Base-by-base conservation (phyloP, 2,888 invertebrate genomes). In the Trimorus sp. region DNA sequence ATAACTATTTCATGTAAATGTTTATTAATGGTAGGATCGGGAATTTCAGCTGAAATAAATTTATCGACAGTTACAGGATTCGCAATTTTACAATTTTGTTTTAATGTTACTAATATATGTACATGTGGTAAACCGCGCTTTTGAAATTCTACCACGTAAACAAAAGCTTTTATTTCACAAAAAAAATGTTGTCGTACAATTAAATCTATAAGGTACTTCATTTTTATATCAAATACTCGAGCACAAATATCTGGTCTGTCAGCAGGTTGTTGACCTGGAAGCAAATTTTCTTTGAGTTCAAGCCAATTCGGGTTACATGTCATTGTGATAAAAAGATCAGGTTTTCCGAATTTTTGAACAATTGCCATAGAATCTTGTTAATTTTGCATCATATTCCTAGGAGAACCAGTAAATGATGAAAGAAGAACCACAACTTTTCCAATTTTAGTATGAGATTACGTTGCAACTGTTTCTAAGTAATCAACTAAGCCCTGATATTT, bases 291-390 rank as follows among this genome's bases (percentile, higher is more conserved):
- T 26, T 38, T 40, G n/a, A 78, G 77, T 70, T 83, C 81, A 16
- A 14, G 59, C 75, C 75, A 83, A 9, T 81, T 59, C 26, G 79
- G 83, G 63, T 83, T 83, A 40, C 76, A 82, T 6, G n/a, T n/a
- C n/a, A n/a, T n/a, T n/a, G n/a, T n/a, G n/a, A n/a, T n/a, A n/a
- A n/a, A n/a, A n/a, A n/a, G 37, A 76, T 79, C 68, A 26, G 83
- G 71, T 70, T 79, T 79, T 12, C 79, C 75, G 37, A 62, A 80
- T 69, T 77, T 73, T 42, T 62, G n/a, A 11, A 78, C 78, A 51
- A 71, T 51, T 14, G 62, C 56, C 73, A 73, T 73, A 7, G 63
- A 48, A 62, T 71, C 62, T 45, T 71, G 71, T 26, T 71, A 71
- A 54, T 62, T 7, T 26, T 62, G 71, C 26, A 62, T 38, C 71